phyloP scores from a whole-genome alignment of 1,140 invertebrate genomes.

The Lepidurus arcticus region DNA sequence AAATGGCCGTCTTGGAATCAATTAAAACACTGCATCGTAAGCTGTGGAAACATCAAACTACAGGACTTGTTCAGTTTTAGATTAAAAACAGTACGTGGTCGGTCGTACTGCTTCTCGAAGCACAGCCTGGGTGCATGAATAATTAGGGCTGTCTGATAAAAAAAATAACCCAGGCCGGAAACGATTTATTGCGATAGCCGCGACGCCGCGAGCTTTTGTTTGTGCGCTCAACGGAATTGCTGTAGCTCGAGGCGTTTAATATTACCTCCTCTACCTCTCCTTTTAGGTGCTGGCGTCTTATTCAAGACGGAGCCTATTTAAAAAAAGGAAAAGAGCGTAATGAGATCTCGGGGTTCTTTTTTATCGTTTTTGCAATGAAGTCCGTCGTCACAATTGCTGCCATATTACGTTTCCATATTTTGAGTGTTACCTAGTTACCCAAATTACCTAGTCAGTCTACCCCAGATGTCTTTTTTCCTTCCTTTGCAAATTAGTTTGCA shows the following conservation, averaged over 20 bases:
- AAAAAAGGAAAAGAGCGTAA: background rate
- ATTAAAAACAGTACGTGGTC: too few species aligned
- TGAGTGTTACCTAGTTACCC: background rate
- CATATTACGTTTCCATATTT: background rate
- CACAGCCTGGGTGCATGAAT: too few species aligned
- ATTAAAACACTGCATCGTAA: too few species aligned
- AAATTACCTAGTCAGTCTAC: background rate
- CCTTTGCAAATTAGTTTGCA: too few species aligned
- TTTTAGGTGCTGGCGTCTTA: background rate
- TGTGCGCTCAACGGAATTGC: background rate
- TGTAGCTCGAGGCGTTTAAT: too few species aligned
- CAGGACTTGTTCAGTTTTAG: too few species aligned
- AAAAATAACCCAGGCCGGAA: background rate
- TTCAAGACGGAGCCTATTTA: background rate
- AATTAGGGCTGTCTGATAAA: background rate
- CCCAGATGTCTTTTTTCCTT: background rate
- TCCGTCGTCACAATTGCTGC: constrained; percentile 7
- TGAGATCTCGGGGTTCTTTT: background rate
- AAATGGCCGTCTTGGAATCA: too few species aligned
- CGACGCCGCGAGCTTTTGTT: background rate
- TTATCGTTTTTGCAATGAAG: background rate
- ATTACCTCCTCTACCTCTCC: background rate
- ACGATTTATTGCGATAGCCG: background rate
- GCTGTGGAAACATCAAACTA: too few species aligned
- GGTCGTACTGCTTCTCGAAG: too few species aligned